phyloP scores from a whole-genome alignment of 2,113 vertebrate genomes.

The Microcebus jonahi region DNA sequence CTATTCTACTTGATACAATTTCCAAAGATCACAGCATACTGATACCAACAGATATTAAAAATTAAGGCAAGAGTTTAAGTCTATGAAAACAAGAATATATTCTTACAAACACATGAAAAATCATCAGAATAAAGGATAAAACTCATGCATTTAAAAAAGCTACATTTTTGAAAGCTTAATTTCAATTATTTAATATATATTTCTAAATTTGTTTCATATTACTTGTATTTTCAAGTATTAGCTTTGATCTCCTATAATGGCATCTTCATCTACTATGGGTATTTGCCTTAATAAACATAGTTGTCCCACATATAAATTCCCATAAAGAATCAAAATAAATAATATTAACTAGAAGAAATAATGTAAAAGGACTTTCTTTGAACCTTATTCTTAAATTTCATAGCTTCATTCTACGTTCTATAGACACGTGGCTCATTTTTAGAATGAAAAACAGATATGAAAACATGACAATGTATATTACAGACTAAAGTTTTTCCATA shows the following conservation, averaged over 20 bases:
- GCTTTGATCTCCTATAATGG: background rate
- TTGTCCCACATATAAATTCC: background rate
- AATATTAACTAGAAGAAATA: background rate
- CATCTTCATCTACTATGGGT: background rate
- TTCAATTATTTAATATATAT: background rate
- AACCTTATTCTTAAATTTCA: conserved; percentile 48
- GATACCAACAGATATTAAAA: background rate
- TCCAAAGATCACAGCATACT: background rate
- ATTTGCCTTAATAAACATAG: background rate
- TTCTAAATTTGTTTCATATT: background rate
- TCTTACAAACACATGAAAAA: background rate
- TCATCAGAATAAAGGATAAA: background rate
- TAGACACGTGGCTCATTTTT: background rate
- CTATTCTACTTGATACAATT: background rate
- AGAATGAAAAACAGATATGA: background rate
- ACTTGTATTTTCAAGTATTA: background rate
- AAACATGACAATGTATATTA: background rate
- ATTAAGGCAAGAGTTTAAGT: background rate
- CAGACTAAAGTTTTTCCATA: background rate
- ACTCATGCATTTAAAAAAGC: background rate
- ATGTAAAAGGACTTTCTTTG: background rate
- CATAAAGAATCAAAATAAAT: background rate
- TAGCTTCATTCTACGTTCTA: background rate
- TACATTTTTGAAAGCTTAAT: background rate
- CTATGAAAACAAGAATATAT: background rate